Percentiles rank a stretch among this genome's conserved stretches.
These are phyloP conservation scores for Oceanodroma tethys DNA, from an alignment of 2,113 vertebrate genomes.

Conservation along the genomic window DNA sequence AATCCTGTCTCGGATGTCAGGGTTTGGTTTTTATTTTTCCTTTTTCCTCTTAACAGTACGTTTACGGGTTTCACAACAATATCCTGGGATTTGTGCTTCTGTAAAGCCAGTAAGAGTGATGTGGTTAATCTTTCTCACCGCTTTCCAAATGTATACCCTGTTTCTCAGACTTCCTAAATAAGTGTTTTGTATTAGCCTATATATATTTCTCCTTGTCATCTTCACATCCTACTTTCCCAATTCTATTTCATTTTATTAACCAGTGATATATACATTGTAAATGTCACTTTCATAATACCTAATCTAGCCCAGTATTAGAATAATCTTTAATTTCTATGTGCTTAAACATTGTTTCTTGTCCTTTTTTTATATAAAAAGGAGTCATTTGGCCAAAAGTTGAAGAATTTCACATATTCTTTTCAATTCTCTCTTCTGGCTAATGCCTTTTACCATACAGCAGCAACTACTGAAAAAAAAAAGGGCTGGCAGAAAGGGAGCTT, in stretches of 20 bases:
- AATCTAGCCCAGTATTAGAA: background rate
- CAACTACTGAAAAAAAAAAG: background rate
- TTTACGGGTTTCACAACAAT: constrained; percentile 23
- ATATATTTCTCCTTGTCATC: background rate
- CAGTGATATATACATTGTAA: background rate
- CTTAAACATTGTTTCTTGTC: background rate
- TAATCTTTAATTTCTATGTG: background rate
- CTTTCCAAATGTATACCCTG: background rate
- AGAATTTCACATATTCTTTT: background rate
- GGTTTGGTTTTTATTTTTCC: background rate
- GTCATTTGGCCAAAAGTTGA: background rate
- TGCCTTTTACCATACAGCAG: background rate
- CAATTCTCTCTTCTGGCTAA: background rate
- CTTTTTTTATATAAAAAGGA: background rate
- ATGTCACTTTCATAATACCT: background rate
- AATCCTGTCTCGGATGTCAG: constrained; percentile 30
- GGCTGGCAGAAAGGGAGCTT: background rate
- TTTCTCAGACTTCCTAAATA: background rate
- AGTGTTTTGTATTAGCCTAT: background rate
- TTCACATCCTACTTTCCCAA: background rate
- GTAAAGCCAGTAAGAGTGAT: background rate
- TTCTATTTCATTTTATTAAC: background rate
- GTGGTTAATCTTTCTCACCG: background rate
- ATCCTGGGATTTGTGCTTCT: constrained; percentile 3
- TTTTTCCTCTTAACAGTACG: background rate